These are phyloP conservation scores for Mohoua ochrocephala DNA, from an alignment of 2,113 vertebrate species.

Conservation along the genomic window DNA sequence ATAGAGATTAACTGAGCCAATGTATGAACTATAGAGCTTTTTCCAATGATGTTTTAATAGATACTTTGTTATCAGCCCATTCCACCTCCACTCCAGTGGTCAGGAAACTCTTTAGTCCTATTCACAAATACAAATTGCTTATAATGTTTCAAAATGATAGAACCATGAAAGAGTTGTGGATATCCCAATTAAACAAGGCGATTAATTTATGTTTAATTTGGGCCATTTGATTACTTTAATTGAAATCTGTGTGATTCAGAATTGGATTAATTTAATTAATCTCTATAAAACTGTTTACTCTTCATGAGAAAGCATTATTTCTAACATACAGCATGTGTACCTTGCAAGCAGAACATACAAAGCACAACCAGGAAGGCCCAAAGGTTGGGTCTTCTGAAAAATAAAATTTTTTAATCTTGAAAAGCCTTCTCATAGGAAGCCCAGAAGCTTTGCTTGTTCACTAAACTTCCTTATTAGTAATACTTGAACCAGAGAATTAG, in stretches of 20 bases:
- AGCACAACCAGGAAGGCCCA: neutral
- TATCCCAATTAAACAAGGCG: neutral
- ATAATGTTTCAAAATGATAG: neutral
- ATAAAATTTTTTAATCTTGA: neutral
- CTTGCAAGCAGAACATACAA: neutral
- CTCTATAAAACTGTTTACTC: neutral
- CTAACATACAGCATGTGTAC: neutral
- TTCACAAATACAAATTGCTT: neutral
- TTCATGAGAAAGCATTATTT: neutral
- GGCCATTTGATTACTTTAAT: neutral
- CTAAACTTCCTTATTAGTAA: neutral
- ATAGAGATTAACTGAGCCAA: neutral
- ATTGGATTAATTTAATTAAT: neutral
- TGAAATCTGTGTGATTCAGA: neutral
- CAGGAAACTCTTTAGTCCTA: neutral
- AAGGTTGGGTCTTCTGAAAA: neutral
- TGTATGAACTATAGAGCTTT: slow-evolving; percentile 12
- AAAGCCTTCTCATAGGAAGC: neutral
- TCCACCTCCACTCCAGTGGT: neutral
- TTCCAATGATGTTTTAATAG: slow-evolving; percentile 48
- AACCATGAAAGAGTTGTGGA: neutral
- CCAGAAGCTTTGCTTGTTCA: neutral
- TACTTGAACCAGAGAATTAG: neutral
- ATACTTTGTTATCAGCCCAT: neutral
- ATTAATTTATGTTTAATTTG: neutral